Percentiles rank a stretch among this genome's conserved stretches.
Evolutionary conservation across 1,140 invertebrate genomes (phyloP).

Genomic region (Drosophila erecta): DNA sequence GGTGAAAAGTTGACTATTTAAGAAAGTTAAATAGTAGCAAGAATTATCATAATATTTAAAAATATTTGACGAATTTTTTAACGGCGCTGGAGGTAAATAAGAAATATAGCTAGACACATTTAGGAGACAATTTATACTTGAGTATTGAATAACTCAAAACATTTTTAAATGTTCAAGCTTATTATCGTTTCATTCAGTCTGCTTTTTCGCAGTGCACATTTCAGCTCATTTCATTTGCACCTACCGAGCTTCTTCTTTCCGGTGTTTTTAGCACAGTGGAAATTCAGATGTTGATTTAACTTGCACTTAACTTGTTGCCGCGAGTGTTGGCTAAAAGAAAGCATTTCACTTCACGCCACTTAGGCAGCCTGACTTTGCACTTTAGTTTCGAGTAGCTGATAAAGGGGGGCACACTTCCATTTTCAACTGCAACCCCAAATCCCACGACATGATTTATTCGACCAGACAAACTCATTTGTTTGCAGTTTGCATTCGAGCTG

Average conservation of each 20-base stretch:
- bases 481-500: constrained; percentile 48
- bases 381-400: constrained; percentile 35
- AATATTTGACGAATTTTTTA: too few species aligned
- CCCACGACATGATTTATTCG: constrained; percentile 64
- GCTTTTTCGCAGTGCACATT: neutral
- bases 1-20: neutral
- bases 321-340: constrained; percentile 48
- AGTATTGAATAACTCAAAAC: too few species aligned
- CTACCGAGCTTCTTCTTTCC: constrained; percentile 3
- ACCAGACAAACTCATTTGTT: constrained; percentile 68
- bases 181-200: too few species aligned
- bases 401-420: constrained; percentile 16
- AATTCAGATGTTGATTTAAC: constrained; percentile 59
- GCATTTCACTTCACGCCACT: constrained; percentile 61
- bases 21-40: too few species aligned
- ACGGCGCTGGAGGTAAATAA: too few species aligned
- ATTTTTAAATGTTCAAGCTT: too few species aligned
- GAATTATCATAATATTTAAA: too few species aligned
- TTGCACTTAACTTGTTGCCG: constrained; percentile 55
- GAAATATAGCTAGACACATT: too few species aligned
- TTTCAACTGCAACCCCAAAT: constrained; percentile 20
- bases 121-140: too few species aligned
- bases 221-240: constrained; percentile 11
- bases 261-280: constrained; percentile 57
- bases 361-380: constrained; percentile 50